Conservation (phyloP, 2,797 vertebrate genomes). For the Meda fulgida region DNA sequence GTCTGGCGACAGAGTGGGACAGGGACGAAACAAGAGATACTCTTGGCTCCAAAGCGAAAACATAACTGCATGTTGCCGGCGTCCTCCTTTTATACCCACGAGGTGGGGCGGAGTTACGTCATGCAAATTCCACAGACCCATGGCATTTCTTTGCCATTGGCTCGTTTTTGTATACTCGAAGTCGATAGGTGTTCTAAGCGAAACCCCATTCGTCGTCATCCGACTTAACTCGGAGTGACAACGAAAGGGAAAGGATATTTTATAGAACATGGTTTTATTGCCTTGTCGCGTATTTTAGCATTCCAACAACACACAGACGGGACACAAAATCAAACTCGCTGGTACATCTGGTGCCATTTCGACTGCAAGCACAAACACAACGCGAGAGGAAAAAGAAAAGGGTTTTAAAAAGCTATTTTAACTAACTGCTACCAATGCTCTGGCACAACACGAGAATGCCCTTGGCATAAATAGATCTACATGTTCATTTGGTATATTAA, state of each 20-base stretch:
- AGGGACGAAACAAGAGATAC: too few species aligned
- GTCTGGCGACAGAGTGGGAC: too few species aligned
- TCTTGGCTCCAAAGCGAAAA: too few species aligned
- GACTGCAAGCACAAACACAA: constrained; percentile 74
- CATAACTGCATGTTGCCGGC: too few species aligned
- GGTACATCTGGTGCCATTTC: constrained; percentile 73
- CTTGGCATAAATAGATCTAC: constrained; percentile 92
- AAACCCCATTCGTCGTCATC: too few species aligned
- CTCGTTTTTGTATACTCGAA: too few species aligned
- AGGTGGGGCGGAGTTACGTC: too few species aligned
- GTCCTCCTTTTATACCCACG: too few species aligned
- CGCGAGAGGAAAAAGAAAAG: constrained; percentile 70
- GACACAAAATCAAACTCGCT: constrained; percentile 71
- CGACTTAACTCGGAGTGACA: too few species aligned
- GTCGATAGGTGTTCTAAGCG: too few species aligned
- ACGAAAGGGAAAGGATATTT: constrained; percentile 50
- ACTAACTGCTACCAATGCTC: constrained; percentile 87
- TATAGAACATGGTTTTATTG: constrained; percentile 55
- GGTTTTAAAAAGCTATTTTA: constrained; percentile 75
- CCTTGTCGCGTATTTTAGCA: constrained; percentile 10
- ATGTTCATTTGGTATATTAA: constrained; percentile 97
- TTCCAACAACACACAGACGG: not conserved
- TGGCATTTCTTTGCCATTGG: too few species aligned
- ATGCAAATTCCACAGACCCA: too few species aligned
- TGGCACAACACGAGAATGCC: constrained; percentile 84